These are phyloP conservation scores for Dioctria linearis DNA, from an alignment of 2,888 invertebrate genomes.

Conservation along the genomic window DNA sequence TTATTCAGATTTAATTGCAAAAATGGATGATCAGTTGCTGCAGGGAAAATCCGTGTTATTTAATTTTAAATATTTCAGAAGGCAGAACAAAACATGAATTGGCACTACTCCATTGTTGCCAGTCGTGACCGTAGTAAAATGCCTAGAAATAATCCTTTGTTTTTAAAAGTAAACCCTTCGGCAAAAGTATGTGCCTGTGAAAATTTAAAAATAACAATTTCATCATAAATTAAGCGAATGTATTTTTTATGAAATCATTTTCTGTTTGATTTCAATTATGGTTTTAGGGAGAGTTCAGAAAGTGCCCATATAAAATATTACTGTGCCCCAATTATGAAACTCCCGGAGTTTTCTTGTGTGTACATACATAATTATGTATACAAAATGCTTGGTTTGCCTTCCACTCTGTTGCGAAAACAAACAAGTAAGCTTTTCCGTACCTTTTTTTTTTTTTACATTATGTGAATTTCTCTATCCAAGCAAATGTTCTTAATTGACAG, in stretches of 20 bases:
- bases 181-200: slow-evolving; percentile 8
- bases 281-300: no score
- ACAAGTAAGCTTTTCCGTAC: no score
- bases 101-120: slow-evolving; percentile 4
- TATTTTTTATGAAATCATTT: slow-evolving; percentile 1
- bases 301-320: no score
- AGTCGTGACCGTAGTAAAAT: neutral
- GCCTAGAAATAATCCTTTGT: no score
- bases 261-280: neutral
- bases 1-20: slow-evolving; percentile 29
- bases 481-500: no score
- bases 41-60: neutral
- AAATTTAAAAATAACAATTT: slow-evolving; percentile 12
- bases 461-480: no score
- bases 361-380: no score
- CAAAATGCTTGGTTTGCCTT: no score
- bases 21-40: slow-evolving; percentile 18
- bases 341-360: no score
- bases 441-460: no score
- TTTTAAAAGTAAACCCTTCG: neutral
- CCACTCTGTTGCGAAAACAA: no score
- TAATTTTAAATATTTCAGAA: slow-evolving; percentile 26
- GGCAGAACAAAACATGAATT: slow-evolving; percentile 3
- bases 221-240: slow-evolving; percentile 26
- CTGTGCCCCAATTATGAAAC: no score